Evolutionary conservation across 2,888 invertebrate genomes (phyloP), one percentile per base, ranked within the genome.

Genomic region (Drosophila birchii): DNA sequence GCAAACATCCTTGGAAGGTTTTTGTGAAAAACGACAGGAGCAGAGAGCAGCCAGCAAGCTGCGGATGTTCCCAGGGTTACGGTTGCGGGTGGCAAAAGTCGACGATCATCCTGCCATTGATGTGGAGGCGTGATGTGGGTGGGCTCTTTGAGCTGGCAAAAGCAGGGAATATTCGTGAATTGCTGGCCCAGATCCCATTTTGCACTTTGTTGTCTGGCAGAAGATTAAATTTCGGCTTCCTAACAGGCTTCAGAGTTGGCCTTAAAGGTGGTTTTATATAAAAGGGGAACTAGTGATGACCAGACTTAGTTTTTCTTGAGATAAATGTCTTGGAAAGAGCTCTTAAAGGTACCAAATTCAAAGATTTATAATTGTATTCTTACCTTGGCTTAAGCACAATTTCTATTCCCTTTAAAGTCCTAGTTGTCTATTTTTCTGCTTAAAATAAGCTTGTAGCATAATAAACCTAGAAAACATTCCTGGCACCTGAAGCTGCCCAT

Each of bases 41-140:
- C 64, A 44, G 41, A 6, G 53, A 9, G 32, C 18, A 29, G 38
- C 45, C 32, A 63, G 32, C 39, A 51, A 55, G 49, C 79, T 81
- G 79, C 44, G 49, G 23, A 43, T 45, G 77, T 84, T 86, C 77
- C 77, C 84, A 81, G 34, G 81, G 39, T 60, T 83, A 78, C 74
- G 32, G 9, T 36, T 29, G 23, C 39, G 66, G 55, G 76, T 55
- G 70, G 53, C 66, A 63, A 75, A 86, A 78, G 69, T 75, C 73
- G 78, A 47, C 41, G 85, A 85, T 81, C 76, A 86, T 75, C 60
- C 64, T 51, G 36, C 32, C 75, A 63, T 63, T 75, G 75, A 68
- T 56, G 54, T 44, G 18, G 26, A 49, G 54, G 64, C 53, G 43
- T 41, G 11, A 34, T n/a, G 45, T 39, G 63, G 47, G 34, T 51